Evolutionary conservation across 2,113 vertebrate species (phyloP), one percentile per base, ranked within the genome.

Genomic region (Apistogramma diplotaenia): DNA sequence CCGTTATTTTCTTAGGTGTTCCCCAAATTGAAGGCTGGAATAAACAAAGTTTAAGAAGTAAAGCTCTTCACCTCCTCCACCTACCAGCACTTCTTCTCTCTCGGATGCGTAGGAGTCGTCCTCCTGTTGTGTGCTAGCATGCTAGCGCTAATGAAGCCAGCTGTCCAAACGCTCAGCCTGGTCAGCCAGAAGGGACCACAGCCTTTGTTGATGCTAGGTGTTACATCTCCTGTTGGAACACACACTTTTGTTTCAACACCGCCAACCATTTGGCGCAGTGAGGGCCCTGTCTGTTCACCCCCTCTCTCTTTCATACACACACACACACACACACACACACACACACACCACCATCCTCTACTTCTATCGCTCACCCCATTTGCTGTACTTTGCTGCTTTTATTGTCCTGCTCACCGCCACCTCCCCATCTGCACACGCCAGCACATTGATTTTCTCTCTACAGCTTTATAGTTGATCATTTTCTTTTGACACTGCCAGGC

Each of bases 141-240:
- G 91, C 89, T 91, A 86, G 86, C 55, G 83, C 91, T 91, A 93
- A 91, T 85, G 85, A 90, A 84, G 85, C 89, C 93, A 94, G 90
- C 93, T 94, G 93, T 92, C 92, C 91, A 93, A 94, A 93, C 81
- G 85, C 62, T 88, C 76, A 74, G 88, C 85, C 75, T 51, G 84
- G 37, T 92, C 81, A 78, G 85, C 89, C 90, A 88, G 88, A 87
- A 92, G 91, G 89, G 87, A 76, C 82, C 19, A 27, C 81, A 84
- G 85, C 75, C 78, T 91, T 93, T 91, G 91, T 91, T 89, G 88
- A 75, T 46, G 78, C 90, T 77, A 89, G 87, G 92, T 93, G 90
- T 90, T 89, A 92, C 87, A 85, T 89, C 87, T 90, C 85, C 90
- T 85, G 84, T 85, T 76, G 82, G 81, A 90, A 76, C 82, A 87